Evolutionary conservation across 1,140 invertebrate species (phyloP), one percentile per base, ranked within the genome.

Genomic region (Scaptomyza graminum): DNA sequence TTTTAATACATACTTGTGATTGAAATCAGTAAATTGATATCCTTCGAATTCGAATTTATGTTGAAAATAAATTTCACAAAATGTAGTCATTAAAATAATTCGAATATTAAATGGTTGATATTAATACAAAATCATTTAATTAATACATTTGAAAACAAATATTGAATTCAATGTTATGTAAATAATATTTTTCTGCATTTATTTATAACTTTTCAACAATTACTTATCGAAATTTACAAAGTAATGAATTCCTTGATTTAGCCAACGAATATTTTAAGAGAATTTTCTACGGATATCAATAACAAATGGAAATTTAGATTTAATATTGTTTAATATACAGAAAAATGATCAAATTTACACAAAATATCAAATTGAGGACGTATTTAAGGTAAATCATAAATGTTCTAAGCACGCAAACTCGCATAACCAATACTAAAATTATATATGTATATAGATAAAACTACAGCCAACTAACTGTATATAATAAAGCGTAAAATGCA

Each of bases 401-500:
- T 34, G 31, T 34, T 34, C 1, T 31, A 0, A 31, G 28, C 22
- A 9, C 55, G 46, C 41, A 44, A 22, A 22, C 1, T 22, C 18
- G 18, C 18, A 22, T 3, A n/a, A 13, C 11, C 2, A 54, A 18
- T 37, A 28, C 18, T 15, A n/a, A 54, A 57, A 52, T 63, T n/a
- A n/a, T n/a, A n/a, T n/a, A n/a, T n/a, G n/a, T n/a, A n/a, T n/a
- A 15, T 43, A 41, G 39, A 56, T 37, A 46, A n/a, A 44, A 39
- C 28, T 7, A 34, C 0, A 8, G 8, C 31, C 31, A 55, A 37
- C 50, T 51, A 61, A 12, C 16, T 52, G 15, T 28, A 41, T 25
- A 64, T 56, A 60, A 78, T 62, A 63, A 54, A 65, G 31, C 56
- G 44, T 25, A 44, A 64, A 47, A 25, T 49, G 52, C 59, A 52